Evolutionary conservation across 2,888 invertebrate species (phyloP), one percentile per base, ranked within the genome.

Genomic region (Melipona bicolor): DNA sequence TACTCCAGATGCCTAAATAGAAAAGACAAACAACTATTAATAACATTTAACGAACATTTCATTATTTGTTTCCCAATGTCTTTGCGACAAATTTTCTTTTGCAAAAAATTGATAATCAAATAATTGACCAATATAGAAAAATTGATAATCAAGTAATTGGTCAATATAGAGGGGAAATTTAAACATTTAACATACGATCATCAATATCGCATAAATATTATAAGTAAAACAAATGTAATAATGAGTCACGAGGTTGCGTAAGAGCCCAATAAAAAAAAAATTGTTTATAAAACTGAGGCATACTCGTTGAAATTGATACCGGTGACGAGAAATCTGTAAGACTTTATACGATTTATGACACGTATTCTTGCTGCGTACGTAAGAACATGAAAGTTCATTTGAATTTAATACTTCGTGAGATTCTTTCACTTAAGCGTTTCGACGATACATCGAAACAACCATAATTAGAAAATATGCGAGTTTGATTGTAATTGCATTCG

Each of bases 1-100:
- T 92, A 99, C 99, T 95, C 99, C 99, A 94, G 99, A 99, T 96
- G 99, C 98, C 98, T 96, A 91, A 92, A 91, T 83, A 89, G 85
- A 74, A 67, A 82, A 73, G 52, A 43, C 17, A 62, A 49, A n/a
- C 15, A 65, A 19, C 21, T 67, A 59, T 73, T 73, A 75, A 64
- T 59, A 24, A 4, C 43, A 56, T 64, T 81, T 36, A 27, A 4
- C 3, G 9, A 27, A 52, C 2, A 50, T 6, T 24, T 50, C 3
- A n/a, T 59, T n/a, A 50, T 36, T 9, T 21, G 6, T 21, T 49
- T 9, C 17, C 21, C 4, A 32, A 43, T 1, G 15, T n/a, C 15
- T 27, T 54, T 49, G n/a, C 5, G 19, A 49, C 11, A 67, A 11
- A 43, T 24, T 24, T 15, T 19, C 15, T 4, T 61, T 65, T 13